Evolutionary conservation across 2,113 vertebrate species (phyloP).

Genomic region (Triplophysa rosa): DNA sequence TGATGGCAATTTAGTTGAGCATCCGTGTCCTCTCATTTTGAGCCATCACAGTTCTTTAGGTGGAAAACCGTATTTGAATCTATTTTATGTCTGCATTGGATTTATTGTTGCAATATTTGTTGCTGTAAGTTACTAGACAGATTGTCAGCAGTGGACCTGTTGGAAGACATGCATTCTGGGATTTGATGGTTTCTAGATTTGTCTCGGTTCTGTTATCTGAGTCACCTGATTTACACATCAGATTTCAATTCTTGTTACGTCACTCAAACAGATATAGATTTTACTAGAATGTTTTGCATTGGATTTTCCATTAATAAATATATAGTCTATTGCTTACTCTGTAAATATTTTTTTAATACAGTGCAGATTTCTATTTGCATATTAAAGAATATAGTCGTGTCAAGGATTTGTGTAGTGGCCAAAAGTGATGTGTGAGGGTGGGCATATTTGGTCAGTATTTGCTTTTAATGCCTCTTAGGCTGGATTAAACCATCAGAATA

Average conservation of each 20-base stretch:
- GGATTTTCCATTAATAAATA: neutral
- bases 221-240: neutral
- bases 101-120: neutral
- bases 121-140: neutral
- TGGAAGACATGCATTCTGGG: constrained; percentile 1
- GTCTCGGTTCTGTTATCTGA: neutral
- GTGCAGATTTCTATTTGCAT: too few relatives aligned
- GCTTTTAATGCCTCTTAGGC: too few relatives aligned
- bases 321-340: neutral
- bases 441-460: too few relatives aligned
- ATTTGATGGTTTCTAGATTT: neutral
- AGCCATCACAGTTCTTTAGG: neutral
- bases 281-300: constrained; percentile 2
- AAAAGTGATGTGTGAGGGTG: too few relatives aligned
- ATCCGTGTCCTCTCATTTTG: neutral
- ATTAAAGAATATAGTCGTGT: too few relatives aligned
- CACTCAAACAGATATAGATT: neutral
- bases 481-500: too few relatives aligned
- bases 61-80: neutral
- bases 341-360: too few relatives aligned
- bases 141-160: neutral
- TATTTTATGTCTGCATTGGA: neutral
- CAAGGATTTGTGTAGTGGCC: too few relatives aligned
- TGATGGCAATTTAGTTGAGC: constrained; percentile 14
- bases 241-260: neutral